Percentiles rank a stretch among this genome's conserved stretches.
These are phyloP conservation scores for Eugnorisma glareosa DNA, from an alignment of 2,888 invertebrate species.

Conservation along the genomic window DNA sequence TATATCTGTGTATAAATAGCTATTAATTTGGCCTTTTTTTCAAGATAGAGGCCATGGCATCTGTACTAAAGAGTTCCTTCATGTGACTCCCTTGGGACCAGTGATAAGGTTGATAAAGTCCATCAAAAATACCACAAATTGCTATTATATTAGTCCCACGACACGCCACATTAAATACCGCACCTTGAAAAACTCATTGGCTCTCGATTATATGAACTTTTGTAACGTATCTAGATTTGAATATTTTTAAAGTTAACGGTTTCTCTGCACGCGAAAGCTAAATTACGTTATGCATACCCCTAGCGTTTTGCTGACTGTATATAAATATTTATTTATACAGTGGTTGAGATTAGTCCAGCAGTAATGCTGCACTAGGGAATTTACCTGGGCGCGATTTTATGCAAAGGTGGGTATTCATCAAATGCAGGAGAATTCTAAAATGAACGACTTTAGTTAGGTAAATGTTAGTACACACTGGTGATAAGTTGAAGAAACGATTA, in stretches of 20 bases:
- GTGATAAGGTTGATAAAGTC: neutral
- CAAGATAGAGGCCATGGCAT: neutral
- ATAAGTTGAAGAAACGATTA: neutral
- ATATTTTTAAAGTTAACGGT: conserved; percentile 66
- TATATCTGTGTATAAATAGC: too few species aligned
- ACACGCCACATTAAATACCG: conserved; percentile 33
- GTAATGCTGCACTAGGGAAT: conserved; percentile 56
- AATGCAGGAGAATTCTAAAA: conserved; percentile 72
- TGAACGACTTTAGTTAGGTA: conserved; percentile 65
- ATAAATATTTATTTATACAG: conserved; percentile 65
- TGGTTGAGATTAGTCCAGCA: conserved; percentile 60
- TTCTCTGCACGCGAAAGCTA: conserved; percentile 65
- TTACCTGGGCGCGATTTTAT: conserved; percentile 68
- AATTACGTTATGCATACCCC: conserved; percentile 67
- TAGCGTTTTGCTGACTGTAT: conserved; percentile 55
- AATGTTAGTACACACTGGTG: conserved; percentile 29
- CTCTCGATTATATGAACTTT: conserved; percentile 56
- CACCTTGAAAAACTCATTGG: conserved; percentile 53
- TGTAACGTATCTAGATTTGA: conserved; percentile 58
- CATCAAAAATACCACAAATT: conserved; percentile 23
- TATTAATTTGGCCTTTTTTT: neutral
- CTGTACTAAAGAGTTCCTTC: neutral
- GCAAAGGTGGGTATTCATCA: conserved; percentile 72
- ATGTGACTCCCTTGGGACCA: neutral
- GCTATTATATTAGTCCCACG: conserved; percentile 22